phyloP scores from a whole-genome alignment of 1,140 invertebrate species.

The Geopemphigus sp. region DNA sequence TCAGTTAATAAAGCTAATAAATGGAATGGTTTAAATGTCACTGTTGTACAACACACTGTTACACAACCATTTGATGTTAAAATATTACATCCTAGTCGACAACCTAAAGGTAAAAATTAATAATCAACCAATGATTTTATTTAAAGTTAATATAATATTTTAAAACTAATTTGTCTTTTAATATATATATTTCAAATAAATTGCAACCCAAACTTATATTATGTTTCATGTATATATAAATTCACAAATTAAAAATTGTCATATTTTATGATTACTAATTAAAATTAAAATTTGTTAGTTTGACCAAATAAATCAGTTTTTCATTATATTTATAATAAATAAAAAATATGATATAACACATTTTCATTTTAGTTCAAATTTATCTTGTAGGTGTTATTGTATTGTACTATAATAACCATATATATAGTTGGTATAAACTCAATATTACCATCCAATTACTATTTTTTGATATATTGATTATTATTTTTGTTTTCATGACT shows the following conservation, averaged over 20 bases:
- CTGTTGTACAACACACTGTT: constrained; percentile 62
- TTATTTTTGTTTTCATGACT: too few species aligned
- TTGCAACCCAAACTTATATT: too few species aligned
- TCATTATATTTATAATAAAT: too few species aligned
- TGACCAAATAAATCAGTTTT: too few species aligned
- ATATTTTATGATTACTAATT: too few species aligned
- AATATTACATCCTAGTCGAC: constrained; percentile 64
- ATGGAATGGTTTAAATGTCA: constrained; percentile 64
- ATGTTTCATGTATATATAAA: too few species aligned
- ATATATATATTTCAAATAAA: too few species aligned
- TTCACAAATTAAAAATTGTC: too few species aligned
- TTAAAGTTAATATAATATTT: too few species aligned
- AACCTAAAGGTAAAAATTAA: constrained; percentile 59
- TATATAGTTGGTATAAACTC: constrained; percentile 49
- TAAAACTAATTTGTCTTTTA: too few species aligned
- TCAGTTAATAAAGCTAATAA: constrained; percentile 66
- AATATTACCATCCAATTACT: constrained; percentile 55
- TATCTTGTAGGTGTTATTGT: not conserved
- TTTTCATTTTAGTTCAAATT: not conserved
- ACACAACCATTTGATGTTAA: constrained; percentile 70
- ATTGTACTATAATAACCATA: not conserved
- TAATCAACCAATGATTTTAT: not conserved
- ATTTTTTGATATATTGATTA: not conserved
- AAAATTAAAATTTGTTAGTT: too few species aligned
- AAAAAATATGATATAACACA: constrained; percentile 53